Conservation (phyloP, 2,113 vertebrate genomes). For the Lamprotornis superbus region DNA sequence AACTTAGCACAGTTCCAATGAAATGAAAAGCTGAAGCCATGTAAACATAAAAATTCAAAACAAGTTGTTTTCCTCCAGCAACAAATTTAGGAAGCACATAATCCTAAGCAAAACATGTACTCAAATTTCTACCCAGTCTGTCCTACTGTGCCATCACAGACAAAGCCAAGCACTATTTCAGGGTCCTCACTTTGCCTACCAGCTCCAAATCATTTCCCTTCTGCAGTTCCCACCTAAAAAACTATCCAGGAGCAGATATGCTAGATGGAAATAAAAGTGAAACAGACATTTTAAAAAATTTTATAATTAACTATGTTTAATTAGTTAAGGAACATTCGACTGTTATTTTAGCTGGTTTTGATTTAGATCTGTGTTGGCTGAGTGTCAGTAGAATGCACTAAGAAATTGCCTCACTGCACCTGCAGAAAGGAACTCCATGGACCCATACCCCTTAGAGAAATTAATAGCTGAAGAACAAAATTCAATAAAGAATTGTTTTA, state of each 20-base stretch:
- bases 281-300: background rate
- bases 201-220: background rate
- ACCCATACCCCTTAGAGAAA: background rate
- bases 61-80: background rate
- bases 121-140: background rate
- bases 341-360: background rate
- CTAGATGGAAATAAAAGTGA: background rate
- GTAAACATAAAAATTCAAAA: background rate
- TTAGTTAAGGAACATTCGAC: background rate
- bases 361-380: background rate
- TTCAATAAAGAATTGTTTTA: background rate
- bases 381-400: background rate
- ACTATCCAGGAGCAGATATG: background rate
- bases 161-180: background rate
- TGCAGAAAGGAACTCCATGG: background rate
- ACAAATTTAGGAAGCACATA: background rate
- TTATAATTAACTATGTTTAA: background rate
- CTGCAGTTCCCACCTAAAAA: background rate
- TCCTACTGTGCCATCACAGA: background rate
- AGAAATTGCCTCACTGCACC: background rate
- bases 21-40: background rate
- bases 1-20: background rate
- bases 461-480: background rate
- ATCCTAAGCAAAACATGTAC: background rate
- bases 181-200: background rate